phyloP scores from a whole-genome alignment of 2,113 vertebrate species.

The Myanophis thanlyinensis region DNA sequence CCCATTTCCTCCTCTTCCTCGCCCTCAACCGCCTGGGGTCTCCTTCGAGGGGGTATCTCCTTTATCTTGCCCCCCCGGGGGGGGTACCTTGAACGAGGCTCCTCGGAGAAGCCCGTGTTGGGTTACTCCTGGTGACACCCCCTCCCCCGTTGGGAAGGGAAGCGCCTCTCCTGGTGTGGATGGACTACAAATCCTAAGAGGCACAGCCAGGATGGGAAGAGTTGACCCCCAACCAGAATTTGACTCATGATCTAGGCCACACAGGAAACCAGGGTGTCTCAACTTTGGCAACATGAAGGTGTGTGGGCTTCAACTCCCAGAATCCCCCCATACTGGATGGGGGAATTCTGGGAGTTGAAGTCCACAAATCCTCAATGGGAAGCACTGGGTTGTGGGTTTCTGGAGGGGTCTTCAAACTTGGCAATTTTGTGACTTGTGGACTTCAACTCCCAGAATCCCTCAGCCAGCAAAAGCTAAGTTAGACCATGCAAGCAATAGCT shows the following conservation, averaged over 20 bases:
- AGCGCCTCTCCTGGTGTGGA: background rate
- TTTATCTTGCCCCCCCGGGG: background rate
- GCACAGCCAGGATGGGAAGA: background rate
- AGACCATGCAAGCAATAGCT: background rate
- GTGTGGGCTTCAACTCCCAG: too few species aligned
- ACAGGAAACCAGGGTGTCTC: too few species aligned
- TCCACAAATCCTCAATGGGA: too few species aligned
- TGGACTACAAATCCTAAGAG: background rate
- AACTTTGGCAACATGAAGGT: too few species aligned
- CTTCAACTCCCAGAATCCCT: too few species aligned
- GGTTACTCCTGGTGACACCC: background rate
- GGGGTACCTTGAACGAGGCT: background rate
- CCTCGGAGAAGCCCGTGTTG: background rate
- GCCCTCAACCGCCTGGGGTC: background rate
- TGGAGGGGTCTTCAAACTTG: too few species aligned
- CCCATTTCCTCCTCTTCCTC: background rate
- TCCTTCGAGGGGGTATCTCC: background rate
- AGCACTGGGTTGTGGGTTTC: too few species aligned
- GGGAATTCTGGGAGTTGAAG: too few species aligned
- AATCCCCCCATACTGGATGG: too few species aligned
- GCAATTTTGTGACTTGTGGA: too few species aligned
- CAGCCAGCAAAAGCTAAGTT: too few species aligned
- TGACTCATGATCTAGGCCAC: background rate
- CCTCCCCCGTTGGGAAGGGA: background rate
- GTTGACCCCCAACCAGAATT: background rate